Evolutionary conservation across 2,888 invertebrate species (phyloP).

Genomic region (Sphaerophoria taeniata): DNA sequence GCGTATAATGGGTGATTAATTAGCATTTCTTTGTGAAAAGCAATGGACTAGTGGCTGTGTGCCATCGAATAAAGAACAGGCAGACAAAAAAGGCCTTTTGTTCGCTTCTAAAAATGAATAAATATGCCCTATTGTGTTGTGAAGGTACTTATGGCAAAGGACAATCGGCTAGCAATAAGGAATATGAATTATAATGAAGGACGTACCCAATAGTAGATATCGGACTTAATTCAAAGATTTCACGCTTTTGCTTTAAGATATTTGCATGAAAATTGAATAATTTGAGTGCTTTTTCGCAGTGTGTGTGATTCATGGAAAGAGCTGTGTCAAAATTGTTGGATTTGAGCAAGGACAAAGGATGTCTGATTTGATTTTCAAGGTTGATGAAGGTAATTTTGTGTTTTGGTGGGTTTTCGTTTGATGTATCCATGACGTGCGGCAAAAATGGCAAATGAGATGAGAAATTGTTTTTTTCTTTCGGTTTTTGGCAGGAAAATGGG

Average conservation of each 20-base stretch:
- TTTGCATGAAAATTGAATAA: constrained; percentile 46
- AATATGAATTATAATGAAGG: constrained; percentile 42
- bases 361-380: not conserved
- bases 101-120: constrained; percentile 49
- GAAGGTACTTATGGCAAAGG: constrained; percentile 15
- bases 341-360: constrained; percentile 2
- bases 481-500: too few species aligned
- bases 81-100: not conserved
- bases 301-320: not conserved
- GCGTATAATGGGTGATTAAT: constrained; percentile 70
- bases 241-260: constrained; percentile 14
- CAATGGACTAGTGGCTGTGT: not conserved
- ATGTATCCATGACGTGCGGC: not conserved
- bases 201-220: constrained; percentile 18
- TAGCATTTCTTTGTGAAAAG: constrained; percentile 54
- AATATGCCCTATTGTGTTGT: constrained; percentile 28
- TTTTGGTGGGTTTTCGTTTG: not conserved
- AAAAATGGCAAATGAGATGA: too few species aligned
- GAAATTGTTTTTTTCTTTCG: too few species aligned
- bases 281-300: constrained; percentile 5
- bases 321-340: not conserved
- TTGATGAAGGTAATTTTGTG: not conserved
- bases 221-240: constrained; percentile 15
- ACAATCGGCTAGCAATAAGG: constrained; percentile 37
- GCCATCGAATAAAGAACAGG: not conserved